Base-by-base conservation (phyloP, 1,140 invertebrate species). In the Pseudomyrmex pallidus region DNA sequence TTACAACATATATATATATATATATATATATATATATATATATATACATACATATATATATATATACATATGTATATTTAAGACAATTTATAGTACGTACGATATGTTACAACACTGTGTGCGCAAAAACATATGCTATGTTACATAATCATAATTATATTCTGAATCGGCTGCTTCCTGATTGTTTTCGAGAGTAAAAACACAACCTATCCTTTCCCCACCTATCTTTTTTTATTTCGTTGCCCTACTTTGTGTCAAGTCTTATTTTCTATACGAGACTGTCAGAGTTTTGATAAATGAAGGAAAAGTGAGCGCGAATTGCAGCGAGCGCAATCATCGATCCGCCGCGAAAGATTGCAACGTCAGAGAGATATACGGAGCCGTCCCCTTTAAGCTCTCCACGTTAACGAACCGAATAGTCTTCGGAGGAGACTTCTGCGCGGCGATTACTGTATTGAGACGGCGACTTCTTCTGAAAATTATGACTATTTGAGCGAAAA, bases 351-450 rank as follows among this genome's bases (percentile, higher is more conserved):
- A 77, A 56, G 74, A 67, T 77, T 22, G 48, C 63, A n/a, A 46
- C 62, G 74, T 56, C 52, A n/a, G 13, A 5, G 48, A 67, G 13
- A 80, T 22, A 82, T 56, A 82, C 56, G 46, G 25, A 52, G 22
- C 56, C 56, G n/a, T 82, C 78, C 61, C 62, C 80, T 83, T 83
- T 83, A 74, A 83, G 61, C 54, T 74, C 50, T 57, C 72, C 48
- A 76, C 67, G 67, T 73, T 85, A 82, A 85, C 67, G 83, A 85
- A 72, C 62, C 54, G 74, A 84, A 84, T 80, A 48, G 64, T 84
- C 74, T 80, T 64, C n/a, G 5, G 35, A 44, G 56, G 66, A 73
- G 50, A 83, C 57, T 80, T 57, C 57, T 44, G 57, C 44, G n/a
- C 61, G 66, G n/a, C 48, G 66, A 84, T 84, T 84, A 84, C 57